phyloP scores from a whole-genome alignment of 2,113 vertebrate genomes.

The Anolis carolinensis region DNA sequence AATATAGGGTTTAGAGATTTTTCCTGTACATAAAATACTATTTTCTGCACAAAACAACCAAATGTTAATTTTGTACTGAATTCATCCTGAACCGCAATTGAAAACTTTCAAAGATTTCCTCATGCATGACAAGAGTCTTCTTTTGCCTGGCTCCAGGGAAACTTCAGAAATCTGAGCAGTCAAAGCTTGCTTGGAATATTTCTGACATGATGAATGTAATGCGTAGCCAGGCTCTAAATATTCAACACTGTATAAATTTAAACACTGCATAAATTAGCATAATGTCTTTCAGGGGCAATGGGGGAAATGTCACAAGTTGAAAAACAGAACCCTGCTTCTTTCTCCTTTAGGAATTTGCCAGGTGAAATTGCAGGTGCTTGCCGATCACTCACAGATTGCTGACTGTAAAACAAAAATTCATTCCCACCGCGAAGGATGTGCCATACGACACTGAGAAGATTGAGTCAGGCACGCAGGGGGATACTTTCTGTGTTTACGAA shows the following conservation, averaged over 20 bases:
- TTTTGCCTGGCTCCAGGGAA: not conserved
- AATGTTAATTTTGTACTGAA: too few species aligned
- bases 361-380: slow-evolving; percentile 43
- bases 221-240: slow-evolving; percentile 22
- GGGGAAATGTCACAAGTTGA: slow-evolving; percentile 42
- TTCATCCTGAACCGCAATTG: too few species aligned
- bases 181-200: not conserved
- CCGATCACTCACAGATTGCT: slow-evolving; percentile 10
- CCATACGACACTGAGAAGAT: not conserved
- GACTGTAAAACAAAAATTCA: not conserved
- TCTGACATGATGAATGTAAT: not conserved
- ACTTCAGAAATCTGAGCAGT: not conserved
- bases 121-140: too few species aligned
- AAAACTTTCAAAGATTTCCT: too few species aligned
- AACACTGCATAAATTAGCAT: slow-evolving; percentile 44
- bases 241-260: not conserved
- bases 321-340: slow-evolving; percentile 47
- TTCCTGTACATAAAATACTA: too few species aligned
- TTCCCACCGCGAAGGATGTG: not conserved
- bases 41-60: too few species aligned
- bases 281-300: not conserved
- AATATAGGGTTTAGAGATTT: too few species aligned
- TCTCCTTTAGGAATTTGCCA: slow-evolving; percentile 52
- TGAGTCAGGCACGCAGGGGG: too few species aligned
- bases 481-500: not conserved